phyloP scores from a whole-genome alignment of 2,888 invertebrate species.

The Chrysotoxum bicinctum region DNA sequence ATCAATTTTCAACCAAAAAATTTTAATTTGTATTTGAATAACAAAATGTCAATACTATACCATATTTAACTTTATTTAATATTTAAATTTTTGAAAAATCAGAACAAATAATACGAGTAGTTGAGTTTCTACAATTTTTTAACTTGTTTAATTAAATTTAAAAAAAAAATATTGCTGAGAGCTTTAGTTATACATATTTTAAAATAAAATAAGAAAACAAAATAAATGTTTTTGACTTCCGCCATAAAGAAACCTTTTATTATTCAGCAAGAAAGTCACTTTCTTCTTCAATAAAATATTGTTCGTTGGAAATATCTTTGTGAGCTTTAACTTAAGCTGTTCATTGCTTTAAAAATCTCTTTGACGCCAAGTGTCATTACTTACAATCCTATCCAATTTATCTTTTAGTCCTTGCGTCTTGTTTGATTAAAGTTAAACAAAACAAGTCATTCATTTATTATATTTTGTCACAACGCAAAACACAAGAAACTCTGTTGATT shows the following conservation, averaged over 20 bases:
- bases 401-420: background rate
- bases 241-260: background rate
- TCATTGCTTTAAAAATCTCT: background rate
- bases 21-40: too few relatives aligned
- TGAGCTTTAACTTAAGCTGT: background rate
- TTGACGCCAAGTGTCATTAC: background rate
- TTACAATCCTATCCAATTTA: background rate
- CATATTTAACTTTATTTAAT: too few relatives aligned
- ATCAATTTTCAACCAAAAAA: too few relatives aligned
- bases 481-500: conserved; percentile 41
- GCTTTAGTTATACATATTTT: background rate
- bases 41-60: too few relatives aligned
- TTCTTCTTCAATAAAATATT: background rate
- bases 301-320: background rate
- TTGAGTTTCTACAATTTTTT: too few relatives aligned
- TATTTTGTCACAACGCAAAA: conserved; percentile 10
- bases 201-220: background rate
- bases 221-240: background rate
- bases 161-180: too few relatives aligned
- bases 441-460: conserved; percentile 10
- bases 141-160: too few relatives aligned
- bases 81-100: too few relatives aligned
- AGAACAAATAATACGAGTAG: too few relatives aligned
- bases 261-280: background rate
- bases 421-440: background rate